Base-by-base conservation (phyloP, 2,888 invertebrate genomes). In the Dorcus hopei region DNA sequence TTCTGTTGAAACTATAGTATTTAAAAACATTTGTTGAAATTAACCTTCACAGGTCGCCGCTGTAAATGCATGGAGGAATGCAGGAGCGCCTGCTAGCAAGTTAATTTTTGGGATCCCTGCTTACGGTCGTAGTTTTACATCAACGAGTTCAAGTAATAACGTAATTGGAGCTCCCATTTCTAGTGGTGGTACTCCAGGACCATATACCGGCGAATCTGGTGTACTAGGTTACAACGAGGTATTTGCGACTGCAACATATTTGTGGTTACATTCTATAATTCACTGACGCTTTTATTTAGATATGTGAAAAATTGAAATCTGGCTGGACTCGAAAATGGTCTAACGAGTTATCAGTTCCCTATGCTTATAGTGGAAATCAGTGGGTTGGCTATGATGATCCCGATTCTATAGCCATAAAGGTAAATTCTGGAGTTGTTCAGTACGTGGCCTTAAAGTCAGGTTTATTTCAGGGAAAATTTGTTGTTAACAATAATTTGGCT, bases 201-300 rank as follows among this genome's bases (percentile, higher is more conserved):
- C 82, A 0, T 88, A 83, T 68, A 89, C 90, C 14, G 1, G 1
- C 1, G 14, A 0, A 74, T 75, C 14, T 81, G 83, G 49, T 73
- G 75, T 9, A 91, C 73, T 90, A 51, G 90, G 89, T 9, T 91
- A 86, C 70, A 89, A 89, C 67, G 91, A 92, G 79, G 86, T 84
- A 19, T 1, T 14, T 14, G 14, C 14, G 14, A 14, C 16, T 14
- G 14, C 14, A 14, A 14, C 14, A 14, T 14, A 14, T 14, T 14
- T 14, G 14, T 14, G 14, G 14, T 14, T 14, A 14, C 14, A 14
- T 14, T 14, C 14, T 14, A 14, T 14, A 14, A 14, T 14, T 14
- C 14, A 14, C 14, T 14, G 14, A 14, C 14, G 14, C 14, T 14
- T 14, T 14, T 26, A 26, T 26, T 3, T 26, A 26, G 26, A 26